phyloP scores from a whole-genome alignment of 2,888 invertebrate genomes.

The Sesia apiformis region DNA sequence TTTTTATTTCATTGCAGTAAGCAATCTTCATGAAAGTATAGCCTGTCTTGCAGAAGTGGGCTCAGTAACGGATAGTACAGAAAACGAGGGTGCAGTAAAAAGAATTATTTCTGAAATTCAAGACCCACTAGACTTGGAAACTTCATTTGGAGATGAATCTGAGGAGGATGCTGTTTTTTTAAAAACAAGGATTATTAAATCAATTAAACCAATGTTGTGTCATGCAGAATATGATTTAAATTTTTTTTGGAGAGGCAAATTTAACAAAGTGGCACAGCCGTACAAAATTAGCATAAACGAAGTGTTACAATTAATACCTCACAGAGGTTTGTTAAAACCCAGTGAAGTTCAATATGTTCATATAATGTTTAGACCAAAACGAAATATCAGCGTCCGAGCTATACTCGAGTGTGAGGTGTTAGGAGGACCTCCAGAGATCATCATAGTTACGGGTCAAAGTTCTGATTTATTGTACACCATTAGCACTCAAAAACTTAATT shows the following conservation, averaged over 20 bases:
- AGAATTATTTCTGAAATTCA: too few relatives aligned
- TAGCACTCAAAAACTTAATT: slow-evolving; percentile 50
- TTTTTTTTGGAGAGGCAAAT: slow-evolving; percentile 49
- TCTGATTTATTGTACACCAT: slow-evolving; percentile 66
- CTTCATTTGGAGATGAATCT: slow-evolving; percentile 9
- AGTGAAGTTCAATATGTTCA: slow-evolving; percentile 63
- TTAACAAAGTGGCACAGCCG: slow-evolving; percentile 24
- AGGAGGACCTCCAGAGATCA: slow-evolving; percentile 71
- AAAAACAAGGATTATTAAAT: slow-evolving; percentile 30
- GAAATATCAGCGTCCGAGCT: slow-evolving; percentile 57
- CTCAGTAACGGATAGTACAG: too few relatives aligned
- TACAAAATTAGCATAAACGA: slow-evolving; percentile 36
- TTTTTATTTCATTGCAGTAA: too few relatives aligned
- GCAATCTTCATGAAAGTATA: too few relatives aligned
- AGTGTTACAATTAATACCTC: slow-evolving; percentile 57
- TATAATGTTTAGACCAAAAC: slow-evolving; percentile 59
- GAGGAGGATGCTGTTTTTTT: slow-evolving; percentile 15
- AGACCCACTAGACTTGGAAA: too few relatives aligned
- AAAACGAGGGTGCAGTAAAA: too few relatives aligned
- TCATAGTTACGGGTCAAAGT: slow-evolving; percentile 65
- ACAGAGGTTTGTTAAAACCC: slow-evolving; percentile 64
- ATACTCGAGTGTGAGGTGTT: slow-evolving; percentile 65
- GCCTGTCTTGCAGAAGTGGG: too few relatives aligned
- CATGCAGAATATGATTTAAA: slow-evolving; percentile 21
- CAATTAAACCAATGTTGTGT: slow-evolving; percentile 44